Percentiles rank a stretch among this genome's conserved stretches.
phyloP scores from a whole-genome alignment of 2,888 invertebrate genomes.

The Scrobipalpa costella region DNA sequence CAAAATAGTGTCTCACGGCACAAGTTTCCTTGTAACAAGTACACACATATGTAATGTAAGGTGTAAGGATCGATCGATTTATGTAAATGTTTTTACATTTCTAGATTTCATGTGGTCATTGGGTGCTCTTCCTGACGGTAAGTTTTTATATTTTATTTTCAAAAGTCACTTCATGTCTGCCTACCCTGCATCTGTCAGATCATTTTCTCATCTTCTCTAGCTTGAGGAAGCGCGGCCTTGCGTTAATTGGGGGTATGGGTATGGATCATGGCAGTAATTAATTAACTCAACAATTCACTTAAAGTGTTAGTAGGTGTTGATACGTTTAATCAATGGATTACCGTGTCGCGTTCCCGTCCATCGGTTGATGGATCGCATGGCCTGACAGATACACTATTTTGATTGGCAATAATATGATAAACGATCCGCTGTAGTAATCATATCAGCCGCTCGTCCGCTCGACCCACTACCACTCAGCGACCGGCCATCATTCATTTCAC shows the following conservation, averaged over 20 bases:
- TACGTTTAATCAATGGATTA: conserved; percentile 60
- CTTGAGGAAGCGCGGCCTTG: conserved; percentile 27
- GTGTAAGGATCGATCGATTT: conserved; percentile 78
- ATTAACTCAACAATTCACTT: conserved; percentile 57
- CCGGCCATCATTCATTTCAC: conserved; percentile 70
- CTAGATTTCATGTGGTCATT: conserved; percentile 99
- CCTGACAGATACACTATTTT: conserved; percentile 81
- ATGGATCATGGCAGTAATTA: conserved; percentile 55
- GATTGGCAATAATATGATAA: conserved; percentile 80
- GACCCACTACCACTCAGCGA: conserved; percentile 29
- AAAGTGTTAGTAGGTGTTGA: conserved; percentile 53
- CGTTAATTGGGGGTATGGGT: conserved; percentile 55
- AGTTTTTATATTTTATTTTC: conserved; percentile 79
- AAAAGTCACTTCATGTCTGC: conserved; percentile 59
- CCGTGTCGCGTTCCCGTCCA: conserved; percentile 54
- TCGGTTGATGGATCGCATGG: conserved; percentile 71
- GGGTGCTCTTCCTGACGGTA: conserved; percentile 98
- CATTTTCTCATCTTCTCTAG: conserved; percentile 36
- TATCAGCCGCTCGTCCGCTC: conserved; percentile 62
- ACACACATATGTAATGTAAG: conserved; percentile 62
- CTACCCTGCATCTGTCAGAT: conserved; percentile 57
- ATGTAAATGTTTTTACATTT: conserved; percentile 84
- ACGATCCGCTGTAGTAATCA: conserved; percentile 73
- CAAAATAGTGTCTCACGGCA: conserved; percentile 81
- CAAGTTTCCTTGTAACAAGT: conserved; percentile 51